Conservation (phyloP, 2,113 vertebrate species). For the Pteronura brasiliensis region DNA sequence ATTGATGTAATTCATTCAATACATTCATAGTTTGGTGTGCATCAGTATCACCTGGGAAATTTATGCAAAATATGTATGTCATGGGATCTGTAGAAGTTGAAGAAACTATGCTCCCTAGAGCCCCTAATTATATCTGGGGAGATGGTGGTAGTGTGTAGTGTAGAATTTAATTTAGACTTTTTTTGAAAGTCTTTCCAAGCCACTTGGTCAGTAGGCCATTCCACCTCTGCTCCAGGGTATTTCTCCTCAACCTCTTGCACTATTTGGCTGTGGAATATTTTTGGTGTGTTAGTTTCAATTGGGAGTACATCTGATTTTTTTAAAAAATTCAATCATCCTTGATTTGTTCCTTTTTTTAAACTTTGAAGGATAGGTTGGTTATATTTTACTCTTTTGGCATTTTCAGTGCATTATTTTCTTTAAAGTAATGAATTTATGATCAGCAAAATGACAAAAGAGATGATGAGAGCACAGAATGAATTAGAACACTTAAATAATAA, state of each 20-base stretch:
- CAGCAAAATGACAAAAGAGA: not conserved
- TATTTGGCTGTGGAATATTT: not conserved
- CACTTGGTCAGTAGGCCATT: not conserved
- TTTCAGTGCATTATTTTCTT: not conserved
- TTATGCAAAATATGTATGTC: not conserved
- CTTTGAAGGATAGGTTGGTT: not conserved
- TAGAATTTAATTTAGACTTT: not conserved
- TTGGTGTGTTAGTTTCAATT: conserved; percentile 1
- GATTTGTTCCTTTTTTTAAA: conserved; percentile 19
- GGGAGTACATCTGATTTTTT: not conserved
- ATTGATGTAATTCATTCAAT: not conserved
- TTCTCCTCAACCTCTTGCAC: not conserved
- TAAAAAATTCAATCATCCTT: not conserved
- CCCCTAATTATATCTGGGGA: not conserved
- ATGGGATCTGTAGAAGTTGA: not conserved
- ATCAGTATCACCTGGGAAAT: not conserved
- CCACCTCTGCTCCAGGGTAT: not conserved
- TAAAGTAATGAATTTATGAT: not conserved
- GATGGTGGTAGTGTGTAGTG: not conserved
- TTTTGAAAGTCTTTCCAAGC: not conserved
- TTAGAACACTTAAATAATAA: not conserved
- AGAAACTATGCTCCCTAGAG: no score
- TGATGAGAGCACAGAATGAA: not conserved
- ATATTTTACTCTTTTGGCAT: not conserved
- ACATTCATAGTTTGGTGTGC: not conserved